These are phyloP conservation scores for Epsilonema sp. DNA, from an alignment of 2,888 invertebrate genomes.

Conservation along the genomic window DNA sequence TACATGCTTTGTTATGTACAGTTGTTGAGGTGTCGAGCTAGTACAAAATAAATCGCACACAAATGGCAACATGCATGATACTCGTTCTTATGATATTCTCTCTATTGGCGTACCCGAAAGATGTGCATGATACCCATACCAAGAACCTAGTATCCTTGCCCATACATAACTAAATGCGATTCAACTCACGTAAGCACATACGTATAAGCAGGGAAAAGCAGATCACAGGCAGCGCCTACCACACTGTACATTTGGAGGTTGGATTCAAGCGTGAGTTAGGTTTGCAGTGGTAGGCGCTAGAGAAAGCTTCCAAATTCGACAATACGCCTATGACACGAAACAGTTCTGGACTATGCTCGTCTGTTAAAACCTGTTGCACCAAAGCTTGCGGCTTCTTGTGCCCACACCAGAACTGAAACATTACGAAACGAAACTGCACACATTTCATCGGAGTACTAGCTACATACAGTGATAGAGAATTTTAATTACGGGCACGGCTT, in stretches of 20 bases:
- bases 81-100: too few relatives aligned
- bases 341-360: conserved; percentile 70
- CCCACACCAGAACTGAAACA: conserved; percentile 17
- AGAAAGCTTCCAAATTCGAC: conserved; percentile 68
- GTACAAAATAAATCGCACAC: too few relatives aligned
- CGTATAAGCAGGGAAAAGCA: not conserved
- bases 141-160: too few relatives aligned
- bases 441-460: not conserved
- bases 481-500: too few relatives aligned
- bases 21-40: too few relatives aligned
- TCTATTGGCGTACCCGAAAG: too few relatives aligned
- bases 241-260: conserved; percentile 58
- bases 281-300: conserved; percentile 65
- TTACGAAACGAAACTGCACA: not conserved
- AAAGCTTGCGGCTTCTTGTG: conserved; percentile 14
- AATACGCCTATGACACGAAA: conserved; percentile 35
- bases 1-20: too few relatives aligned
- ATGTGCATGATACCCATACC: too few relatives aligned
- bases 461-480: too few relatives aligned
- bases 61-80: too few relatives aligned
- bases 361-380: conserved; percentile 54
- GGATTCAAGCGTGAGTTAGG: conserved; percentile 71
- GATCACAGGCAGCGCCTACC: conserved; percentile 43
- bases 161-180: too few relatives aligned
- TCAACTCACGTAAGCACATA: not conserved